These are phyloP conservation scores for Venturia canescens DNA, from an alignment of 1,140 invertebrate species.

Conservation along the genomic window DNA sequence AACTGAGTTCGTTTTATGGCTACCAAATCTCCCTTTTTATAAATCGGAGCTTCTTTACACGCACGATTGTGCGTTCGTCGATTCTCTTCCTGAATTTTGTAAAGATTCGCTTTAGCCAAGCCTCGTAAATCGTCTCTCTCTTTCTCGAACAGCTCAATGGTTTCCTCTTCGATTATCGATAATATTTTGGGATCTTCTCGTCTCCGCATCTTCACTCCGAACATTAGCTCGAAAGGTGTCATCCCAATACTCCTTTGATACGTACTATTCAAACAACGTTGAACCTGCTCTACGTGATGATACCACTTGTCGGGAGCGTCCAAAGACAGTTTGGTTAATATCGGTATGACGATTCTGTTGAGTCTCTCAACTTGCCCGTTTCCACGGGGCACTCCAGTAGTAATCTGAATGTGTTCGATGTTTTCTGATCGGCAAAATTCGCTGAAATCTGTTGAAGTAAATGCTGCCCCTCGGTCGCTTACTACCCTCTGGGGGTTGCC, in stretches of 20 bases:
- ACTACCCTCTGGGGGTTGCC: conserved; percentile 47
- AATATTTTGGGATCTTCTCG: background rate
- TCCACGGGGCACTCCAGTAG: conserved; percentile 50
- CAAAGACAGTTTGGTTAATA: conserved; percentile 61
- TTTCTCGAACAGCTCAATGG: background rate
- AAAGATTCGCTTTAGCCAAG: background rate
- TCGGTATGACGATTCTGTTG: background rate
- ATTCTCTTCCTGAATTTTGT: background rate
- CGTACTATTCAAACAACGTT: conserved; percentile 65
- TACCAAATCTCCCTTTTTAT: background rate
- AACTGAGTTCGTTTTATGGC: background rate
- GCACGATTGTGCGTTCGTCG: background rate
- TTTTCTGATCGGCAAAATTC: conserved; percentile 54
- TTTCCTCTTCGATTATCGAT: background rate
- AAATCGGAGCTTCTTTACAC: background rate
- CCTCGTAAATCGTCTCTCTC: background rate
- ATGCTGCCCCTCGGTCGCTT: conserved; percentile 39
- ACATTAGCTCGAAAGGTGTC: conserved; percentile 65
- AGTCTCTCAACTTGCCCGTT: conserved; percentile 60
- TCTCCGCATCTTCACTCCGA: conserved; percentile 61
- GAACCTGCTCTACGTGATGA: conserved; percentile 59
- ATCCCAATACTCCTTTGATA: conserved; percentile 60
- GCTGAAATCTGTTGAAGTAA: conserved; percentile 43
- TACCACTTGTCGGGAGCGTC: conserved; percentile 65
- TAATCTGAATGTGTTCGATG: conserved; percentile 58